Percentiles rank a stretch among this genome's conserved stretches.
Conservation (phyloP, 2,888 invertebrate genomes). For the Drosophila paracracens region DNA sequence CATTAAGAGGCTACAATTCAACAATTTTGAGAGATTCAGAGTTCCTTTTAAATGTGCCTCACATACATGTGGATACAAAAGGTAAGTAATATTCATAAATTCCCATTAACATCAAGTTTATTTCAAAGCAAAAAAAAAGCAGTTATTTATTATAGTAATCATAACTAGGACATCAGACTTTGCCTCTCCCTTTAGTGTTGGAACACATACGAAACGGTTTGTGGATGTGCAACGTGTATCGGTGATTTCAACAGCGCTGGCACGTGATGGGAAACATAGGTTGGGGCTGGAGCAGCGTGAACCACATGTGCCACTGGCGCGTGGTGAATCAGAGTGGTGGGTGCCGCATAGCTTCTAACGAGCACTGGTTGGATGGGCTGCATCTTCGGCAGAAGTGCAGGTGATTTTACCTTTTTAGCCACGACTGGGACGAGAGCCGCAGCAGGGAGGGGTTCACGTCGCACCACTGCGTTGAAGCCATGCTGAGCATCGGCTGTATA, state of each 20-base stretch:
- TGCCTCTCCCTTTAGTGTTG: conserved; percentile 47
- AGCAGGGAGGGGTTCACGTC: conserved; percentile 84
- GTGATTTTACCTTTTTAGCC: conserved; percentile 24
- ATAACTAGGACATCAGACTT: conserved; percentile 24
- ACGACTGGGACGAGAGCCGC: conserved; percentile 42
- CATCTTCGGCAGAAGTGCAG: conserved; percentile 22
- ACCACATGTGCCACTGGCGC: conserved; percentile 67
- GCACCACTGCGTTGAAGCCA: conserved; percentile 86
- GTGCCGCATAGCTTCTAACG: conserved; percentile 61
- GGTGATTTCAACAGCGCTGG: conserved; percentile 68
- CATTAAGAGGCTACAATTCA: not conserved
- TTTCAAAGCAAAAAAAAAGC: conserved; percentile 18
- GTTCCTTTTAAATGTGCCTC: not conserved
- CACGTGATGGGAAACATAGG: conserved; percentile 66
- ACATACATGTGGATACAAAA: not conserved
- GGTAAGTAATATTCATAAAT: not conserved
- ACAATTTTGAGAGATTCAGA: not conserved
- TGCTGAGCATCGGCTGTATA: conserved; percentile 86
- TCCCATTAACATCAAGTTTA: conserved; percentile 7
- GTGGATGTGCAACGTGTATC: conserved; percentile 67
- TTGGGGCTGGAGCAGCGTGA: conserved; percentile 59
- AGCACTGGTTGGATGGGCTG: conserved; percentile 55
- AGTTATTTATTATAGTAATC: conserved; percentile 9
- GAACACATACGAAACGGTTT: conserved; percentile 75
- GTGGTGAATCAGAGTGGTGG: conserved; percentile 76